A percentile compares a stretch with the other conserved stretches of the same genome.
These are phyloP conservation scores for Amblyornis subalaris DNA, from an alignment of 2,113 vertebrate species.

Conservation along the genomic window DNA sequence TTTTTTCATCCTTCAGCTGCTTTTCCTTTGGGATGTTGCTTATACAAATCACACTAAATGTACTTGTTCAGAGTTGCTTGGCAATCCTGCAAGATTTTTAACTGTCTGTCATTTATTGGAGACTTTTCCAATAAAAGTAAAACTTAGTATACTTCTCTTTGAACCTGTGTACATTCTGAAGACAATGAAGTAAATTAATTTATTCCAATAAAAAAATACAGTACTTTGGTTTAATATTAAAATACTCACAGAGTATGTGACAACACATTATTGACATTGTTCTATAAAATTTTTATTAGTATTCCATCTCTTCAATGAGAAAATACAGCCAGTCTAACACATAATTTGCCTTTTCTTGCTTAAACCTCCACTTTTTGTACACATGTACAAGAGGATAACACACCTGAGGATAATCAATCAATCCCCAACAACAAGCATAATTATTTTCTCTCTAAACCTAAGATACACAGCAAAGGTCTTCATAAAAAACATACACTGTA, in stretches of 20 bases:
- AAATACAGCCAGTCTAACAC: not conserved
- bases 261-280: not conserved
- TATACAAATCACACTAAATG: not conserved
- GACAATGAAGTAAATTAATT: not conserved
- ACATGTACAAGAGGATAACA: not conserved
- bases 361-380: not conserved
- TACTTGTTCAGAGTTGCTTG: not conserved
- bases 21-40: not conserved
- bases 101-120: not conserved
- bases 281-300: not conserved
- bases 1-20: not conserved
- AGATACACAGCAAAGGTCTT: not conserved
- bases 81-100: not conserved
- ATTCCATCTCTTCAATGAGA: not conserved
- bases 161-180: not conserved
- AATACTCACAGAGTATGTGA: not conserved
- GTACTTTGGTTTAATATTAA: not conserved
- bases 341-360: not conserved
- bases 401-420: not conserved
- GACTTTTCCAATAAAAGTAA: not conserved
- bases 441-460: not conserved
- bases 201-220: not conserved
- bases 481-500: not conserved
- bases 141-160: not conserved
- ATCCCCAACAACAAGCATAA: not conserved